Percentiles rank a stretch among this genome's conserved stretches.
These are phyloP conservation scores for Meleagris gallopavo DNA, from an alignment of 2,113 vertebrate genomes.

Conservation along the genomic window DNA sequence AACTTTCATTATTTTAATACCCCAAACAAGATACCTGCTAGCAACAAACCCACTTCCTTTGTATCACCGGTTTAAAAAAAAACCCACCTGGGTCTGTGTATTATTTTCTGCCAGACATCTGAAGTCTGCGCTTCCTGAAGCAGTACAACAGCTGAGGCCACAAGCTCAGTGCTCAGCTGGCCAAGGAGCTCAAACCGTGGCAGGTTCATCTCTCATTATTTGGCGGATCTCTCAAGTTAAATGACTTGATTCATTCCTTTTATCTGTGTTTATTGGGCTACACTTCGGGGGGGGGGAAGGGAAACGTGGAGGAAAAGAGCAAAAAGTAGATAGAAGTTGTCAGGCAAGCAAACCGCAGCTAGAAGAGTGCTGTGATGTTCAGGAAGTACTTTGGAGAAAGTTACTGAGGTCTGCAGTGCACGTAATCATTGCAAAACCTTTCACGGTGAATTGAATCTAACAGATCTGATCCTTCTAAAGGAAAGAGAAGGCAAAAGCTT, in stretches of 20 bases:
- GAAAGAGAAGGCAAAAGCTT: neutral
- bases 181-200: neutral
- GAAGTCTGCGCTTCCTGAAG: conserved; percentile 13
- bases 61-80: neutral
- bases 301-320: neutral
- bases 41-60: conserved; percentile 52
- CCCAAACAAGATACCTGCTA: conserved; percentile 1
- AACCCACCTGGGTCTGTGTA: neutral
- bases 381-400: neutral
- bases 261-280: neutral
- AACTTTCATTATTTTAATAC: conserved; percentile 42
- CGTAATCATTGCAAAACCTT: neutral
- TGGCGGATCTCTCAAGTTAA: neutral
- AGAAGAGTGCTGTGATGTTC: neutral
- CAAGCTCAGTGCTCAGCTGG: neutral
- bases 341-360: neutral
- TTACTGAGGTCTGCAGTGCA: neutral
- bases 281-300: rapidly evolving
- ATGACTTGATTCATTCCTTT: neutral
- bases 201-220: neutral
- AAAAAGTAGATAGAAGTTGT: neutral
- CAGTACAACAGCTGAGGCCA: neutral
- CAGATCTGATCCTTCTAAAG: neutral
- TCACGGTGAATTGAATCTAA: neutral
- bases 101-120: neutral